Base-by-base conservation (phyloP, 2,888 invertebrate species). In the Eristalis intricaria region DNA sequence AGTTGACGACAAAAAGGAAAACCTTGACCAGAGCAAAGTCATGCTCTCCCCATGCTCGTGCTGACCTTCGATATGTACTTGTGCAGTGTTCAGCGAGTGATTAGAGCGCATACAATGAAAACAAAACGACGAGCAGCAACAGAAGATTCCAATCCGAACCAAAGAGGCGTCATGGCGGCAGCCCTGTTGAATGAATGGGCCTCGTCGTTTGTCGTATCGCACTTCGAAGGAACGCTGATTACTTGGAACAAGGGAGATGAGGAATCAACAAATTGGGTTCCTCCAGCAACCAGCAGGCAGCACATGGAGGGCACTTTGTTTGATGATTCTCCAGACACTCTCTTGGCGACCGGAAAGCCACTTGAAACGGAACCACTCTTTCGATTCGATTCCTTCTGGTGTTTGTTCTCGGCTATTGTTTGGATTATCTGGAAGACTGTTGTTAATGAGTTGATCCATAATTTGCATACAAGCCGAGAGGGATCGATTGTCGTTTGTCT, bases 1-100 rank as follows among this genome's bases (percentile, higher is more conserved):
- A 61, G 32, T 35, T 23, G 56, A 78, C 29, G 19, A 58, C 58
- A 70, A 73, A n/a, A 68, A 32, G 13, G 43, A 68, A 77, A 70
- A 78, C 64, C 78, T 77, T 77, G 78, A 78, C 63, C 70, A 65
- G 63, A 64, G 23, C 68, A 63, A 77, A 70, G 63, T 5, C 43
- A 69, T 77, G 76, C 68, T 23, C 76, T 50, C 68, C 43, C 10
- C 68, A 68, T 32, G 32, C 19, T 69, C 32, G n/a, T 19, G 3
- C 68, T 69, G 77, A 77, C 69, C 77, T 77, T 77, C 63, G 69
- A 26, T 26, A 50, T 23, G 58, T 38, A 15, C 32, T 29, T 50
- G 29, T 26, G n/a, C 23, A 22, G 23, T 58, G 60, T 26, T 38
- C 61, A 19, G 23, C 38, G 11, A 40, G 64, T 22, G 73, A 64